Evolutionary conservation across 1,140 invertebrate species (phyloP).

Genomic region (Lethocerus indicus): DNA sequence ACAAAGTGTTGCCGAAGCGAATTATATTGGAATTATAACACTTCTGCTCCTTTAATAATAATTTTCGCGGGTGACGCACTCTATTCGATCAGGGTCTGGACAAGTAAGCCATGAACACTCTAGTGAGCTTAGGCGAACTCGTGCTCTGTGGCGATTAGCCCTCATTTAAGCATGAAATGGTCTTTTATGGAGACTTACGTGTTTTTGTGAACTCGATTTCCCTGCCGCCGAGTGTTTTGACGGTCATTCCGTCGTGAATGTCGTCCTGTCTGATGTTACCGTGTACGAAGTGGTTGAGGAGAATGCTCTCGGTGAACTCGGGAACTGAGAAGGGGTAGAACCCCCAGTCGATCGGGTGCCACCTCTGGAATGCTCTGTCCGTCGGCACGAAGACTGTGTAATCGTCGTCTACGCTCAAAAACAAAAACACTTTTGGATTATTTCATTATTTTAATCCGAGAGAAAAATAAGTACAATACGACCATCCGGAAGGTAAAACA

Average conservation of each 20-base stretch:
- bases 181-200: conserved; percentile 25
- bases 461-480: too few relatives aligned
- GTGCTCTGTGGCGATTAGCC: too few relatives aligned
- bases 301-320: conserved; percentile 39
- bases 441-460: too few relatives aligned
- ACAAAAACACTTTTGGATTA: conserved; percentile 6
- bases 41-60: too few relatives aligned
- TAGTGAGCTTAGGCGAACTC: too few relatives aligned
- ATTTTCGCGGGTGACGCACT: too few relatives aligned
- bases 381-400: conserved; percentile 43
- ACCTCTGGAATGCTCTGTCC: conserved; percentile 42
- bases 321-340: conserved; percentile 47
- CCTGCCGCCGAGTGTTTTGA: conserved; percentile 34
- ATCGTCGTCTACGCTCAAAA: conserved; percentile 31
- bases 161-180: neutral
- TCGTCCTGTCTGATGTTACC: conserved; percentile 35
- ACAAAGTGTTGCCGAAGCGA: too few relatives aligned
- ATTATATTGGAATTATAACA: too few relatives aligned
- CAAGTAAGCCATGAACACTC: too few relatives aligned
- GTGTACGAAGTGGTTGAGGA: conserved; percentile 40
- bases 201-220: conserved; percentile 33
- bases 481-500: too few relatives aligned
- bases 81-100: too few relatives aligned
- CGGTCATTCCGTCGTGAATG: conserved; percentile 30
- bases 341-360: conserved; percentile 49